Percentiles rank a stretch among this genome's conserved stretches.
These are phyloP conservation scores for Argyrosomus japonicus DNA, from an alignment of 2,113 vertebrate genomes.

Conservation along the genomic window DNA sequence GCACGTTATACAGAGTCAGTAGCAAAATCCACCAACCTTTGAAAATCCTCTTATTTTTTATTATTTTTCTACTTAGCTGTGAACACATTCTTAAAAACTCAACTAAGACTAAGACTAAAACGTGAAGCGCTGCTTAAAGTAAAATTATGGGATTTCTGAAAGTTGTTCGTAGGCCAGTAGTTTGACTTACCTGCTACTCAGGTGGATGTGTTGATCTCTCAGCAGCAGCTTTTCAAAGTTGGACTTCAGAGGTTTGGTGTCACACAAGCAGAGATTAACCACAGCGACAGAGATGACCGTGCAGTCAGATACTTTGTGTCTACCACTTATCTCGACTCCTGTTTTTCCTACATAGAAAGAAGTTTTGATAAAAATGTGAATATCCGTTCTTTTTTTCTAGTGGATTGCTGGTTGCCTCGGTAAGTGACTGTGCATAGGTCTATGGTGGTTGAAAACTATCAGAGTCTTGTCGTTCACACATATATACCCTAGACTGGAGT, in stretches of 20 bases:
- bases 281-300: not conserved
- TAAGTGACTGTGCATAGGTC: not conserved
- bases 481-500: slow-evolving; percentile 48
- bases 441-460: not conserved
- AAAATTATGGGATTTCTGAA: not conserved
- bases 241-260: slow-evolving; percentile 1
- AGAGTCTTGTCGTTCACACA: slow-evolving; percentile 14
- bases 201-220: not conserved
- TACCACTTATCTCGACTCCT: not conserved
- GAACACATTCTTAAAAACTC: no score
- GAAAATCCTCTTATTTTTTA: not conserved
- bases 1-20: not conserved
- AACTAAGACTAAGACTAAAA: not conserved
- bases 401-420: not conserved
- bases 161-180: not conserved
- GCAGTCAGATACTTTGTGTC: not conserved
- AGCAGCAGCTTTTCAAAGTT: not conserved
- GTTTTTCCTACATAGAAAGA: not conserved
- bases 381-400: not conserved
- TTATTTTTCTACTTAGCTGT: no score
- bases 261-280: not conserved
- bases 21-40: not conserved
- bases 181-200: slow-evolving; percentile 53
- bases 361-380: slow-evolving; percentile 2
- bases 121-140: not conserved